phyloP scores from a whole-genome alignment of 1,140 invertebrate genomes.

The Drosophila santomea region DNA sequence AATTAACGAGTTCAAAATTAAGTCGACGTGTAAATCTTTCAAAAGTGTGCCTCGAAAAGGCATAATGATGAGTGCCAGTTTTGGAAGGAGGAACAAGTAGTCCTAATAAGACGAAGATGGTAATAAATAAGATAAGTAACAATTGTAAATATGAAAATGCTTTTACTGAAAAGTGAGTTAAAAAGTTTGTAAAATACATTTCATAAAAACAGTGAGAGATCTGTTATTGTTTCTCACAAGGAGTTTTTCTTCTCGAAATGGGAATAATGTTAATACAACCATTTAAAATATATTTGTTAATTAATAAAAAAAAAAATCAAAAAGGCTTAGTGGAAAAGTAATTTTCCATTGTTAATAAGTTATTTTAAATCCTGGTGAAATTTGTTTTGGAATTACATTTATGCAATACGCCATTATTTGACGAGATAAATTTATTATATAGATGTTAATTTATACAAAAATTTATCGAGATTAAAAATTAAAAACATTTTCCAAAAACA shows the following conservation, averaged over 20 bases:
- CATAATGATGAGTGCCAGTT: not conserved
- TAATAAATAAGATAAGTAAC: constrained; percentile 24
- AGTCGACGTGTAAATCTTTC: constrained; percentile 17
- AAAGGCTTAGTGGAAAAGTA: constrained; percentile 7
- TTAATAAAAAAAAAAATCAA: not conserved
- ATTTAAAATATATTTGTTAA: constrained; percentile 13
- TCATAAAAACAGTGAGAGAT: no score
- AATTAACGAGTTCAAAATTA: constrained; percentile 11
- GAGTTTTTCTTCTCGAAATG: constrained; percentile 2
- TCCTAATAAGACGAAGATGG: constrained; percentile 7
- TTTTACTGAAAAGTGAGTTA: not conserved
- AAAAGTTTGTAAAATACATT: not conserved
- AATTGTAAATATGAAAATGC: not conserved
- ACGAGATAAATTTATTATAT: not conserved
- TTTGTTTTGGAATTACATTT: not conserved
- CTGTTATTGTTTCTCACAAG: not conserved
- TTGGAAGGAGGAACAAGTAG: constrained; percentile 11
- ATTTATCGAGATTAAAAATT: not conserved
- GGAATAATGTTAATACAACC: not conserved
- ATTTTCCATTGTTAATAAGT: constrained; percentile 30
- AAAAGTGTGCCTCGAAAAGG: constrained; percentile 12
- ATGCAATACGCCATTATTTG: not conserved
- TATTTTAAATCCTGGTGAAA: constrained; percentile 25
- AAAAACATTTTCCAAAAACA: no score
- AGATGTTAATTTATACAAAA: constrained; percentile 6